phyloP scores from a whole-genome alignment of 2,888 invertebrate genomes.

The Meiosimyza decipiens region DNA sequence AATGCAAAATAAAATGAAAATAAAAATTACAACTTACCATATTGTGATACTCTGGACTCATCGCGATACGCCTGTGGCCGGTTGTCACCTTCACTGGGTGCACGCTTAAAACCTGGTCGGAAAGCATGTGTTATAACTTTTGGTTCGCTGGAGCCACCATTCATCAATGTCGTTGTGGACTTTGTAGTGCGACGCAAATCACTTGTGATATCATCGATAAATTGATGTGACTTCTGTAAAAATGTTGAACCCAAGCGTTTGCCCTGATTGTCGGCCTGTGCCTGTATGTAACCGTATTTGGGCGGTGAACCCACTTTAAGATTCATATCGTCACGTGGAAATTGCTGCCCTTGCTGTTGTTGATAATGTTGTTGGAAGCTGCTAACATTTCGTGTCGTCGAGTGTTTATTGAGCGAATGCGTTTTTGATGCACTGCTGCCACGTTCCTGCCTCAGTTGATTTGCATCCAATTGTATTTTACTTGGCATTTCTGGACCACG shows the following conservation, averaged over 20 bases:
- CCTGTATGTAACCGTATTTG: slow-evolving; percentile 70
- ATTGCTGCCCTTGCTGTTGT: slow-evolving; percentile 45
- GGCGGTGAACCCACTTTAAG: slow-evolving; percentile 72
- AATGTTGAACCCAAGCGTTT: slow-evolving; percentile 76
- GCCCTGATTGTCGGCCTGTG: slow-evolving; percentile 69
- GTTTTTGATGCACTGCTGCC: slow-evolving; percentile 53
- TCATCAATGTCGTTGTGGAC: slow-evolving; percentile 41
- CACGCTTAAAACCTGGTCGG: slow-evolving; percentile 64
- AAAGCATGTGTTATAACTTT: slow-evolving; percentile 53
- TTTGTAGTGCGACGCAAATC: slow-evolving; percentile 68
- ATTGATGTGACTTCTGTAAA: slow-evolving; percentile 76
- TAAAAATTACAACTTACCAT: slow-evolving; percentile 70
- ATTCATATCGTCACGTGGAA: slow-evolving; percentile 60
- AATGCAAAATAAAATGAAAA: not conserved
- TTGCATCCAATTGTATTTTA: slow-evolving; percentile 59
- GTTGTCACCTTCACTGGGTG: slow-evolving; percentile 66
- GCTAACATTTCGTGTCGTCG: slow-evolving; percentile 53
- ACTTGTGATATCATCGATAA: slow-evolving; percentile 74
- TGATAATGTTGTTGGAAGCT: slow-evolving; percentile 40
- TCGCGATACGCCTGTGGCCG: slow-evolving; percentile 77
- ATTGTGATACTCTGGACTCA: slow-evolving; percentile 76
- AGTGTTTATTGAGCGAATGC: slow-evolving; percentile 61
- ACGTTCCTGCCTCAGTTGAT: slow-evolving; percentile 53
- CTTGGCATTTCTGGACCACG: slow-evolving; percentile 68
- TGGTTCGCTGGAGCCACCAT: slow-evolving; percentile 40